phyloP scores from a whole-genome alignment of 2,888 invertebrate genomes.

The Lypha dubia region DNA sequence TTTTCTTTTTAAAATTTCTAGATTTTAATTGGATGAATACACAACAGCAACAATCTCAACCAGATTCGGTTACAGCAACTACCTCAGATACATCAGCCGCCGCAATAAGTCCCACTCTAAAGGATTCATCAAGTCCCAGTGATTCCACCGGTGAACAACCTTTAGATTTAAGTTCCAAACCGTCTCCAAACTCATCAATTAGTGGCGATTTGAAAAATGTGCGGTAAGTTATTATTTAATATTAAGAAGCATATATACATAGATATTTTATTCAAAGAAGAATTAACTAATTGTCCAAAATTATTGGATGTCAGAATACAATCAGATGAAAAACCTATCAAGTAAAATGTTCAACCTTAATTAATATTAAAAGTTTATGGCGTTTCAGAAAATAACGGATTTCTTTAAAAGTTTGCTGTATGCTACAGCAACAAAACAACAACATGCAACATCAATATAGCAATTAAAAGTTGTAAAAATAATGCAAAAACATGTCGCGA shows the following conservation, averaged over 20 bases:
- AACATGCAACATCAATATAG: constrained; percentile 54
- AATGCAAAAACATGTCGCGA: constrained; percentile 69
- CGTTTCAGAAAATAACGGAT: constrained; percentile 9
- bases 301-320: too few relatives aligned
- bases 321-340: too few relatives aligned
- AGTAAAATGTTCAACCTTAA: constrained; percentile 28
- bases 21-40: constrained; percentile 75
- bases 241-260: too few relatives aligned
- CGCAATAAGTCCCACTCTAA: constrained; percentile 82
- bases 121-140: constrained; percentile 84
- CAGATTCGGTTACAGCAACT: constrained; percentile 82
- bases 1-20: constrained; percentile 4
- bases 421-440: constrained; percentile 37
- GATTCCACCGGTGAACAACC: constrained; percentile 88
- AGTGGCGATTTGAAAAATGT: constrained; percentile 86
- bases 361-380: background rate
- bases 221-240: constrained; percentile 84
- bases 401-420: constrained; percentile 40
- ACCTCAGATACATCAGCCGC: constrained; percentile 83
- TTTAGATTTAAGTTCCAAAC: constrained; percentile 93
- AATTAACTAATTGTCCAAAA: too few relatives aligned
- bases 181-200: constrained; percentile 84
- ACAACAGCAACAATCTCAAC: constrained; percentile 77
- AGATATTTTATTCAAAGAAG: too few relatives aligned
- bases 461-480: constrained; percentile 62